Percentiles rank a stretch among this genome's conserved stretches.
Conservation (phyloP, 2,113 vertebrate genomes). For the Xiphophorus couchianus region DNA sequence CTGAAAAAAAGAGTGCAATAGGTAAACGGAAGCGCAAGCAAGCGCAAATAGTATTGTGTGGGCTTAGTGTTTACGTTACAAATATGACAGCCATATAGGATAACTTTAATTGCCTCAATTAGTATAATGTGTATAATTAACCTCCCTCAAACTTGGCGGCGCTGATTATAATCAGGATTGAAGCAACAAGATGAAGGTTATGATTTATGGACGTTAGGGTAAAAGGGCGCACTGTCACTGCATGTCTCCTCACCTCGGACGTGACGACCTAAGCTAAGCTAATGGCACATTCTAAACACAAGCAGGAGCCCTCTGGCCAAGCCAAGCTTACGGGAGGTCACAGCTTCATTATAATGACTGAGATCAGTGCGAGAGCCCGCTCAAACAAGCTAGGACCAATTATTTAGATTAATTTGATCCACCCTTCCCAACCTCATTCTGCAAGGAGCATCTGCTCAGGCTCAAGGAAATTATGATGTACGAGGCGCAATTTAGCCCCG, state of each 20-base stretch:
- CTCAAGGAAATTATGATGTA: conserved; percentile 73
- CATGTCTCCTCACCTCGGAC: conserved; percentile 11
- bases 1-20: no score
- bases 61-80: conserved; percentile 55
- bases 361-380: conserved; percentile 40
- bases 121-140: conserved; percentile 69
- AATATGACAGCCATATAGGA: conserved; percentile 36
- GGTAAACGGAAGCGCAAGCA: background rate
- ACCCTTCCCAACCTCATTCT: conserved; percentile 61
- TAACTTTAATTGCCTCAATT: conserved; percentile 64
- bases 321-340: conserved; percentile 47
- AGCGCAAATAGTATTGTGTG: no score
- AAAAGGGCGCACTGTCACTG: conserved; percentile 8
- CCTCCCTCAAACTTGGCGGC: conserved; percentile 17
- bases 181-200: conserved; percentile 43
- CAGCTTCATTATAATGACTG: conserved; percentile 56
- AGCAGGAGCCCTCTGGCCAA: conserved; percentile 9
- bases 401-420: conserved; percentile 75
- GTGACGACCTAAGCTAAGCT: conserved; percentile 30
- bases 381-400: conserved; percentile 66
- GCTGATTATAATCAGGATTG: conserved; percentile 58
- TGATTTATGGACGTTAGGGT: conserved; percentile 60
- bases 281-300: conserved; percentile 15
- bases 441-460: conserved; percentile 63
- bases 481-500: conserved; percentile 57